phyloP scores from a whole-genome alignment of 2,113 vertebrate species.

The Coracopsis vasa region DNA sequence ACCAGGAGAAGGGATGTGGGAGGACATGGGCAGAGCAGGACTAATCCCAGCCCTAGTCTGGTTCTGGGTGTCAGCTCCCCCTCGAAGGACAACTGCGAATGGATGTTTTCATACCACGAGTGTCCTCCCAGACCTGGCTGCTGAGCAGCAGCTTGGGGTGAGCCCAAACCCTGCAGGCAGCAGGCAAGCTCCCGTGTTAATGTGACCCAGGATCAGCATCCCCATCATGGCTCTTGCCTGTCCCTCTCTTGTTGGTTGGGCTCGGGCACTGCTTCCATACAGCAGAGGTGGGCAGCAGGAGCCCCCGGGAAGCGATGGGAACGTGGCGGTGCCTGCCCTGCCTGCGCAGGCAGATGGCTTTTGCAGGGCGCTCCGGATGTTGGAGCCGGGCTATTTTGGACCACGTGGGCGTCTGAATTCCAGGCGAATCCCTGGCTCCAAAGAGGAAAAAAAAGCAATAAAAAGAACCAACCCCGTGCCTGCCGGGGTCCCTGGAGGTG shows the following conservation, averaged over 20 bases:
- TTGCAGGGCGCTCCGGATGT: slow-evolving; percentile 54
- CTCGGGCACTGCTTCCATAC: neutral
- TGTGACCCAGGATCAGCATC: neutral
- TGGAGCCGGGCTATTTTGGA: slow-evolving; percentile 62
- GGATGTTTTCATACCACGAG: neutral
- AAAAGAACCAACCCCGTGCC: neutral
- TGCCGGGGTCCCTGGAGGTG: slow-evolving; percentile 25
- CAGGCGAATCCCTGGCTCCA: slow-evolving; percentile 42
- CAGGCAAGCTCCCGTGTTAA: neutral
- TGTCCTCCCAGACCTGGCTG: neutral
- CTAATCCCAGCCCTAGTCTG: neutral
- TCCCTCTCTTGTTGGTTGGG: neutral
- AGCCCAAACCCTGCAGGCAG: neutral
- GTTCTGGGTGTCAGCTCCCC: neutral
- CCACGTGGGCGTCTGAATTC: slow-evolving; percentile 66
- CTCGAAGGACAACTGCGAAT: neutral
- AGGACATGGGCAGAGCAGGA: neutral
- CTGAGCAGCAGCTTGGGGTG: neutral
- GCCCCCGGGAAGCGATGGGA: neutral
- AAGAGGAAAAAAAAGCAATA: neutral
- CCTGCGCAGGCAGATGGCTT: slow-evolving; percentile 53
- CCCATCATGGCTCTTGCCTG: neutral
- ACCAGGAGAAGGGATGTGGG: rapidly evolving
- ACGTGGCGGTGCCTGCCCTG: neutral
- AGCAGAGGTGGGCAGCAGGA: neutral